These are phyloP conservation scores for Sitophilus oryzae DNA, from an alignment of 1,140 invertebrate species.

Conservation along the genomic window DNA sequence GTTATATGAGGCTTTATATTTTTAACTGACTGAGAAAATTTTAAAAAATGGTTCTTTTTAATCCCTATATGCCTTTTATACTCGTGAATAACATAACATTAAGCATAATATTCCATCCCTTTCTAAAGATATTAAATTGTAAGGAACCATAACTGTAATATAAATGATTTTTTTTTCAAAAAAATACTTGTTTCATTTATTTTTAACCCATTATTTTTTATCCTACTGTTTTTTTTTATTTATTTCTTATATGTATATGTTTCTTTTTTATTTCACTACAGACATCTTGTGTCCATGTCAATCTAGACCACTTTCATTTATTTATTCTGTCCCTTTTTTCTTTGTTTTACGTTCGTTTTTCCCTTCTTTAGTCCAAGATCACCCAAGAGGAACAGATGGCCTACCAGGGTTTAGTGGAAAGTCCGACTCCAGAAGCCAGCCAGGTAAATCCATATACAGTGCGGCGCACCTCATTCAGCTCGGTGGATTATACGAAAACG, in stretches of 20 bases:
- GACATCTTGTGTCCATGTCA: constrained; percentile 19
- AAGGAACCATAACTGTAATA: constrained; percentile 11
- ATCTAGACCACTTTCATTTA: constrained; percentile 32
- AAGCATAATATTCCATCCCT: constrained; percentile 18
- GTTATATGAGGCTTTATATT: neutral
- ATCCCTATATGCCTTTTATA: constrained; percentile 16
- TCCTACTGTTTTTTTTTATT: too few species aligned
- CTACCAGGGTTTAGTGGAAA: constrained; percentile 85
- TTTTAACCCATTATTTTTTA: too few species aligned
- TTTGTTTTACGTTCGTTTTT: constrained; percentile 38
- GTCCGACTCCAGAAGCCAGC: constrained; percentile 34
- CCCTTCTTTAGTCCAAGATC: constrained; percentile 59
- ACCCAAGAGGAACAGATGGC: constrained; percentile 83
- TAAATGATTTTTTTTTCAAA: constrained; percentile 5
- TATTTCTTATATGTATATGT: too few species aligned
- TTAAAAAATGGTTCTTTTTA: too few species aligned
- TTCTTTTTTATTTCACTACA: constrained; percentile 1
- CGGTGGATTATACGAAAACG: too few species aligned
- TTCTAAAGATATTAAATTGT: constrained; percentile 8
- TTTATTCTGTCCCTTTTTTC: constrained; percentile 43
- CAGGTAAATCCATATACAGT: too few species aligned
- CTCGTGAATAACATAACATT: neutral
- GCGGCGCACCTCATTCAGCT: too few species aligned
- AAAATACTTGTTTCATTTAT: too few species aligned
- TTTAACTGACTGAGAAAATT: neutral